Evolutionary conservation across 2,888 invertebrate species (phyloP), one percentile per base, ranked within the genome.

Genomic region (Oeneis ivallda): DNA sequence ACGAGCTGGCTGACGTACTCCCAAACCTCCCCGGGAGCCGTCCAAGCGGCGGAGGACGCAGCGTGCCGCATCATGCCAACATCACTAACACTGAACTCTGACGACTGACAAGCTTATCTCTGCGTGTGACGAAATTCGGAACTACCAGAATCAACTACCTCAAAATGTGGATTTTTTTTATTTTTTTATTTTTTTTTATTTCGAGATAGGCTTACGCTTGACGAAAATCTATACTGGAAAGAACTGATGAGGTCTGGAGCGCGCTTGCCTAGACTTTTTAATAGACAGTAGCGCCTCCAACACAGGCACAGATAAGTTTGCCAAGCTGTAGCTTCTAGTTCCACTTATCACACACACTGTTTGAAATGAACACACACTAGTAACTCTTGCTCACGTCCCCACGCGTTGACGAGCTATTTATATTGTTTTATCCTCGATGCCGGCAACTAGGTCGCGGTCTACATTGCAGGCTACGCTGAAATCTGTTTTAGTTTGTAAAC

Each of bases 1-100:
- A 94, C 93, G 71, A 94, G 90, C 77, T 93, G 93, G 82, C 92
- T 94, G 82, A 94, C 94, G 80, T 93, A 94, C 86, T 94, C 94
- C 94, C 94, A 94, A 74, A 94, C 93, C 76, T 93, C 93, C 74
- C 93, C 93, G 74, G 93, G 93, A 80, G 83, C 93, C 74, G 85
- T 89, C 93, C 85, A 93, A 75, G 89, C 84, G 74, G 87, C 87
- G 71, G 85, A 82, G 73, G 87, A 86, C 69, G 87, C 88, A 73
- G 82, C 86, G 85, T 89, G 92, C 85, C 86, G 89, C 92, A 87
- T 92, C 92, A 87, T 92, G 85, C 89, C 92, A 79, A 71, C 88
- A 86, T 85, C 79, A 85, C 91, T 78, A 82, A 78, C 79, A 66
- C 69, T 26, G 5, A 2, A 26, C 26, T 26, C 26, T 26, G 26